Evolutionary conservation across 2,797 vertebrate genomes (phyloP).

Genomic region (Carapus acus): DNA sequence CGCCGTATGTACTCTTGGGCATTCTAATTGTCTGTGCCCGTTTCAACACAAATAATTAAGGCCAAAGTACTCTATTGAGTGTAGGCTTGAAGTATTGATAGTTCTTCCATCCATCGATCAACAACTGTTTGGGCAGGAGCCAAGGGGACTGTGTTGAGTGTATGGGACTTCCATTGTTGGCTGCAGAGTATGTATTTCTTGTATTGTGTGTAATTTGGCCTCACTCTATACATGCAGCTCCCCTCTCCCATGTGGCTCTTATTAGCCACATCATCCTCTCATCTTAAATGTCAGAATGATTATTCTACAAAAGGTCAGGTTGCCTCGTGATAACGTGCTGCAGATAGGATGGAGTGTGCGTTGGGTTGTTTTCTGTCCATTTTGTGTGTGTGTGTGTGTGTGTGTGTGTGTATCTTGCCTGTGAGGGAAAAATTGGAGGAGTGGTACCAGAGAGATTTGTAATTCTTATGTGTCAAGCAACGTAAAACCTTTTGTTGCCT

Average conservation of each 20-base stretch:
- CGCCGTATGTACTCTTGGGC: slow-evolving; percentile 13
- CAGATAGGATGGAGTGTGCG: slow-evolving; percentile 14
- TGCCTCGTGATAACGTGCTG: slow-evolving; percentile 15
- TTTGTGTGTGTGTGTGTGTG: neutral
- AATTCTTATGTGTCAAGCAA: neutral
- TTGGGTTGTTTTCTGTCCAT: slow-evolving; percentile 16
- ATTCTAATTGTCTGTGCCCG: neutral
- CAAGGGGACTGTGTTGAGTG: neutral
- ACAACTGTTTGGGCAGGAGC: neutral
- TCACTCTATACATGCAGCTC: slow-evolving; percentile 31
- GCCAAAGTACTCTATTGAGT: neutral
- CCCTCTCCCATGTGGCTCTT: slow-evolving; percentile 6
- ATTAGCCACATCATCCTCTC: slow-evolving; percentile 20
- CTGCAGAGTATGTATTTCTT: neutral
- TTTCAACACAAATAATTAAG: neutral
- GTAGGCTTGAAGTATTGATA: neutral
- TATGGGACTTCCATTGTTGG: slow-evolving; percentile 26
- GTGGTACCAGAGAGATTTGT: slow-evolving; percentile 4
- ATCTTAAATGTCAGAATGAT: slow-evolving; percentile 40
- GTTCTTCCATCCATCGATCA: neutral
- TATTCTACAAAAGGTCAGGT: slow-evolving; percentile 42
- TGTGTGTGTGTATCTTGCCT: neutral
- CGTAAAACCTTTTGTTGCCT: neutral
- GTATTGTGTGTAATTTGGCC: slow-evolving; percentile 27
- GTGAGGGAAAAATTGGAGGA: too few species aligned